Evolutionary conservation across 2,113 vertebrate genomes (phyloP).

Genomic region (Oryzias javanicus): DNA sequence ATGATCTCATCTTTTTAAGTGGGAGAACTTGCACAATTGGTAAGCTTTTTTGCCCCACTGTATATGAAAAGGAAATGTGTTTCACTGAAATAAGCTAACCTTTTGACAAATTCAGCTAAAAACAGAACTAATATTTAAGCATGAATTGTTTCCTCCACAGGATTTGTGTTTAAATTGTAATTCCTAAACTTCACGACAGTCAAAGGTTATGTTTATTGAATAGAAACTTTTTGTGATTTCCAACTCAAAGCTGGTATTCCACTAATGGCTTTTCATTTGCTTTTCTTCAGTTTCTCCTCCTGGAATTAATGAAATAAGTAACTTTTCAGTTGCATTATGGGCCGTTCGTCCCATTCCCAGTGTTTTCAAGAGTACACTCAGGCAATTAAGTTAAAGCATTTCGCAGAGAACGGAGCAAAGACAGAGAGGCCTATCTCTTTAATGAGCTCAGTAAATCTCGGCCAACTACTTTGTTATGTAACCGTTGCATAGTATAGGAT

Average conservation of each 20-base stretch:
- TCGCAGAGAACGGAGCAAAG: constrained; percentile 25
- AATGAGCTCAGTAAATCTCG: constrained; percentile 69
- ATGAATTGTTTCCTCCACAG: neutral
- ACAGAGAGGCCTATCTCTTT: constrained; percentile 53
- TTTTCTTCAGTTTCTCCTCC: constrained; percentile 8
- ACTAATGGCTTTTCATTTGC: constrained; percentile 23
- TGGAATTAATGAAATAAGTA: constrained; percentile 27
- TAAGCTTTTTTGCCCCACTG: too few relatives aligned
- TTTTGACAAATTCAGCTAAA: constrained; percentile 31
- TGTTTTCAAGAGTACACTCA: constrained; percentile 32
- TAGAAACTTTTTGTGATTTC: constrained; percentile 49
- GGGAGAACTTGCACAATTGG: too few relatives aligned
- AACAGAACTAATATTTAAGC: neutral
- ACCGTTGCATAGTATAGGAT: constrained; percentile 64
- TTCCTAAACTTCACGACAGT: neutral
- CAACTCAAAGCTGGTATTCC: constrained; percentile 26
- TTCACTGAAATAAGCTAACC: constrained; percentile 54
- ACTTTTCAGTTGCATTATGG: constrained; percentile 11
- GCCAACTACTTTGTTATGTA: constrained; percentile 67
- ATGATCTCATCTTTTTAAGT: too few relatives aligned
- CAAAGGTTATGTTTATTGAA: constrained; percentile 59
- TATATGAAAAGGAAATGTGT: constrained; percentile 48
- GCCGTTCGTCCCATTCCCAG: constrained; percentile 27
- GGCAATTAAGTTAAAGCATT: constrained; percentile 24
- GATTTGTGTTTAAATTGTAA: neutral